A percentile compares a stretch with the other conserved stretches of the same genome.
These are phyloP conservation scores for Lycia hirtaria DNA, from an alignment of 2,888 invertebrate species.

Conservation along the genomic window DNA sequence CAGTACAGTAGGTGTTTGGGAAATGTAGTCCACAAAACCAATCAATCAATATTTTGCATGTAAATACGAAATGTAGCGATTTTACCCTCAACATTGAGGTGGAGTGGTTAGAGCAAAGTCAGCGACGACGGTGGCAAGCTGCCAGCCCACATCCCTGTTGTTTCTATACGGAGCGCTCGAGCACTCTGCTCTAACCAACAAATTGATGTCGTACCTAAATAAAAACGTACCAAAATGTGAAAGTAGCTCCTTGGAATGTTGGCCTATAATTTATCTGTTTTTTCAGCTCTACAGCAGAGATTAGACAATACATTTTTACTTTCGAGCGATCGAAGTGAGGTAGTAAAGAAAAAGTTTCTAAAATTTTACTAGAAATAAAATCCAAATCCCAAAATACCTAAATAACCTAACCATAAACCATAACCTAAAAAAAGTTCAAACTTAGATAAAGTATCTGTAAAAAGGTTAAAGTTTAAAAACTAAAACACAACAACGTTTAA, in stretches of 20 bases:
- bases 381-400: too few species aligned
- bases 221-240: slow-evolving; percentile 6
- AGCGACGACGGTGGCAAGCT: slow-evolving; percentile 59
- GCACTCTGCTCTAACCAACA: slow-evolving; percentile 11
- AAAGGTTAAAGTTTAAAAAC: too few species aligned
- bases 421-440: too few species aligned
- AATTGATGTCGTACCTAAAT: slow-evolving; percentile 9
- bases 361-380: too few species aligned
- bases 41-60: slow-evolving; percentile 16
- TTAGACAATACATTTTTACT: not conserved
- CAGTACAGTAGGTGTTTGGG: not conserved
- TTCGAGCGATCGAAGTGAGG: not conserved
- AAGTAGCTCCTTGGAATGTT: not conserved
- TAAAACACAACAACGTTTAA: too few species aligned
- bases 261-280: not conserved
- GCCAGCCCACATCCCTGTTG: slow-evolving; percentile 51
- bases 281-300: not conserved
- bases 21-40: not conserved
- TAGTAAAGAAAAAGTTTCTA: too few species aligned
- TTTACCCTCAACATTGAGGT: slow-evolving; percentile 39
- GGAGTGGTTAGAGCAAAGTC: slow-evolving; percentile 53
- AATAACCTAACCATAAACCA: too few species aligned
- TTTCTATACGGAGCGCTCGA: slow-evolving; percentile 16
- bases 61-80: slow-evolving; percentile 24
- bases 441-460: too few species aligned